A percentile compares a stretch with the other conserved stretches of the same genome.
phyloP scores from a whole-genome alignment of 92 coral and sea anemone species.

The Porites lobata region DNA sequence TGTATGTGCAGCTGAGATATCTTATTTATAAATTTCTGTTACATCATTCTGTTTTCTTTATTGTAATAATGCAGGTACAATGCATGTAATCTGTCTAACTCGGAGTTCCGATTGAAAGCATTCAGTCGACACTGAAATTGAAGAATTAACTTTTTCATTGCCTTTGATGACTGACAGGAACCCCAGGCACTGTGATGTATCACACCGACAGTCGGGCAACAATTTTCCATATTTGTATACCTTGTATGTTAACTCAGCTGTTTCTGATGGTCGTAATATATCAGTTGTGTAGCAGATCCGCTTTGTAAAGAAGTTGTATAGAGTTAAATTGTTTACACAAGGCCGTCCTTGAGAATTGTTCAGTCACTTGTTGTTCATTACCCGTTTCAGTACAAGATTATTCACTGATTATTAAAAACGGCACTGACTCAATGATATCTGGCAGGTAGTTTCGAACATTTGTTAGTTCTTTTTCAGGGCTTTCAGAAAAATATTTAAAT shows the following conservation, averaged over 20 bases:
- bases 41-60: not conserved
- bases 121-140: not conserved
- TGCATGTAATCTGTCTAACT: not conserved
- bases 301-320: not conserved
- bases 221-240: not conserved
- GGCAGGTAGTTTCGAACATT: too few species aligned
- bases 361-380: not conserved
- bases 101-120: not conserved
- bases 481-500: too few species aligned
- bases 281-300: not conserved
- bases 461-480: too few species aligned
- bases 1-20: slow-evolving; percentile 28
- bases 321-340: not conserved
- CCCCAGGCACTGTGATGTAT: slow-evolving; percentile 3
- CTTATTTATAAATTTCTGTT: slow-evolving; percentile 27
- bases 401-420: not conserved
- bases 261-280: slow-evolving; percentile 6
- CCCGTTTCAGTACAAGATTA: not conserved
- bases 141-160: not conserved
- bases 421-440: too few species aligned
- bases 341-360: not conserved
- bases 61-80: slow-evolving; percentile 24
- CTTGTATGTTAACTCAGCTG: slow-evolving; percentile 24
- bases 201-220: slow-evolving; percentile 18
- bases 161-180: slow-evolving; percentile 4